Base-by-base conservation (phyloP, 2,797 vertebrate species). In the Pseudochirops corinnae region DNA sequence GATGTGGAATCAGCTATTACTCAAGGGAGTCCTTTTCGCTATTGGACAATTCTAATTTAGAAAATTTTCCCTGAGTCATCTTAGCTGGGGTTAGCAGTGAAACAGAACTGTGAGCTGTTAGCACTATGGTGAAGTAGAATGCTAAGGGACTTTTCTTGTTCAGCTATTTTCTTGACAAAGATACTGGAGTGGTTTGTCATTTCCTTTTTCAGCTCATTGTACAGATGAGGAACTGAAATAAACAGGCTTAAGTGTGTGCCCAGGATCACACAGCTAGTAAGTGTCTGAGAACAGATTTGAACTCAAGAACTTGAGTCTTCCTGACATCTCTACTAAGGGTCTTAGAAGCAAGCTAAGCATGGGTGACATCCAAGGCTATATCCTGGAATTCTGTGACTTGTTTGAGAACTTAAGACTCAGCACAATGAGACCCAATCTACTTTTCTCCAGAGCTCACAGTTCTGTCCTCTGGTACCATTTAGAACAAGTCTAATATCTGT, bases 211-310 rank as follows among this genome's bases (percentile, higher is more conserved):
- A 95, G 87, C 52, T 52, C 52, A 52, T 52, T 52, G 52, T 52
- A 52, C 57, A 52, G 5, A 93, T 60, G 31, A 67, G 33, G 87
- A 95, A 97, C 55, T 93, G 52, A 93, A n/a, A 39, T 93, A 4
- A 39, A 2, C 50, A 56, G 58, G 11, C 91, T 96, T 95, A 50
- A 55, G 21, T 82, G 90, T 3, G 90, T 93, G 55, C 90, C 3
- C 14, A 55, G 46, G 82, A 13, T 94, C 39, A 93, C 29, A 90
- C 2, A 46, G 16, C 18, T 92, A 55, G 0, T 91, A 94, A 50
- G 18, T 62, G 10, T 58, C 82, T 62, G 9, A 50, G 33, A 50
- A 18, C 53, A 82, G 29, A 26, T 60, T 87, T 74, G 46, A 94
- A 87, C 4, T 6, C 26, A 39, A 91, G 6, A 62, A 74, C 5